Evolutionary conservation across 2,888 invertebrate genomes (phyloP).

Genomic region (Drosophila pseudotakahashii): DNA sequence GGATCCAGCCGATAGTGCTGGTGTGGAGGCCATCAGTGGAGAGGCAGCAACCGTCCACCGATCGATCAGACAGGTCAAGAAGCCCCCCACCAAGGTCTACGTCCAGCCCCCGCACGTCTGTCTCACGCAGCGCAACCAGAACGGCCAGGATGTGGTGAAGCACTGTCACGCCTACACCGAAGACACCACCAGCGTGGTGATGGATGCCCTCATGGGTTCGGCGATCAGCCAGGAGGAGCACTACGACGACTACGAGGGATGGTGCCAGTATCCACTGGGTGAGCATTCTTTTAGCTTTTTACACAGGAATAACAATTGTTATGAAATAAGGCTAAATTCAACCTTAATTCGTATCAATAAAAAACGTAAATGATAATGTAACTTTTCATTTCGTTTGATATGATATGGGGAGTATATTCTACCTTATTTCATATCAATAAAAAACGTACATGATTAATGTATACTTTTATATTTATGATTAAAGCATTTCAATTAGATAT

Average conservation of each 20-base stretch:
- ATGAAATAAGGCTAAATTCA: no score
- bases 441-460: no score
- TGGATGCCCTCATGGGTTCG: conserved; percentile 86
- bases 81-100: conserved; percentile 74
- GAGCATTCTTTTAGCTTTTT: conserved; percentile 59
- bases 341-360: no score
- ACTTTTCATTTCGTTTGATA: no score
- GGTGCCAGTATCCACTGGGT: conserved; percentile 89
- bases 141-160: conserved; percentile 71
- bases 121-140: conserved; percentile 73
- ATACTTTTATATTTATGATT: no score
- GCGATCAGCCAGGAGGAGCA: conserved; percentile 82
- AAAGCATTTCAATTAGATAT: no score
- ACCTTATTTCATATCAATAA: no score
- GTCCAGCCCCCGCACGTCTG: conserved; percentile 87
- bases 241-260: conserved; percentile 84
- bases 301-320: no score
- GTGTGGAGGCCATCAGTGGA: conserved; percentile 68
- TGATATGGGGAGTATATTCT: no score
- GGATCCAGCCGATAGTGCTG: conserved; percentile 61
- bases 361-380: no score
- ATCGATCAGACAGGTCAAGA: conserved; percentile 58
- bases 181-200: conserved; percentile 85
- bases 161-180: conserved; percentile 87
- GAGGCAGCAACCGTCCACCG: conserved; percentile 55